These are phyloP conservation scores for Chiloscyllium punctatum DNA, from an alignment of 2,797 vertebrate species.

Conservation along the genomic window DNA sequence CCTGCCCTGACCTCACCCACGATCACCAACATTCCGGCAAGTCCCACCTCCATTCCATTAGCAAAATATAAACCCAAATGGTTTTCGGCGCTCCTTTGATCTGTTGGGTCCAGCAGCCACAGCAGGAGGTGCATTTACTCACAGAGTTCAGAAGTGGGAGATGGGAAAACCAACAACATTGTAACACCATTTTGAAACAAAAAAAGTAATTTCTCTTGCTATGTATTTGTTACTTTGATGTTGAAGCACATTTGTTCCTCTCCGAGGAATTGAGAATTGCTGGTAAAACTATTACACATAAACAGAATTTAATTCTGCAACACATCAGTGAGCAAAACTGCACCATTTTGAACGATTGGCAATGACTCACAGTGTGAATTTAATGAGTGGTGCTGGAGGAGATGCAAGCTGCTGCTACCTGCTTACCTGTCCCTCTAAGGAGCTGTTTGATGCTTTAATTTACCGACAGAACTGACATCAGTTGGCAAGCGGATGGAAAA, in stretches of 20 bases:
- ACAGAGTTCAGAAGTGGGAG: not conserved
- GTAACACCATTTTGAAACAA: not conserved
- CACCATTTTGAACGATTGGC: not conserved
- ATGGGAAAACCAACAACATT: not conserved
- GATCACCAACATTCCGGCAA: not conserved
- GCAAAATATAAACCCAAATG: not conserved
- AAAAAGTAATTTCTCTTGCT: not conserved
- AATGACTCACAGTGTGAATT: slow-evolving; percentile 5
- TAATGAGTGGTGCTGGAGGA: not conserved
- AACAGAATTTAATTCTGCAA: slow-evolving; percentile 18
- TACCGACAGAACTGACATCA: not conserved
- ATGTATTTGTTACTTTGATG: not conserved
- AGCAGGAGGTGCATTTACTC: not conserved
- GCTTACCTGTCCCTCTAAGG: not conserved
- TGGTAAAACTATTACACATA: not conserved
- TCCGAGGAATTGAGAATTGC: not conserved
- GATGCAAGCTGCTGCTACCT: not conserved
- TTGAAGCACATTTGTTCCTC: not conserved
- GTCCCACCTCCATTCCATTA: not conserved
- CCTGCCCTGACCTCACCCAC: not conserved
- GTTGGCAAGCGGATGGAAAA: not conserved
- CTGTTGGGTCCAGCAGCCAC: not conserved
- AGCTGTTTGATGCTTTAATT: not conserved
- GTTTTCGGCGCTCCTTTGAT: not conserved
- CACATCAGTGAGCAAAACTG: not conserved